These are phyloP conservation scores for Enteromius afrohamiltoni DNA, from an alignment of 2,797 vertebrate genomes.

Conservation along the genomic window DNA sequence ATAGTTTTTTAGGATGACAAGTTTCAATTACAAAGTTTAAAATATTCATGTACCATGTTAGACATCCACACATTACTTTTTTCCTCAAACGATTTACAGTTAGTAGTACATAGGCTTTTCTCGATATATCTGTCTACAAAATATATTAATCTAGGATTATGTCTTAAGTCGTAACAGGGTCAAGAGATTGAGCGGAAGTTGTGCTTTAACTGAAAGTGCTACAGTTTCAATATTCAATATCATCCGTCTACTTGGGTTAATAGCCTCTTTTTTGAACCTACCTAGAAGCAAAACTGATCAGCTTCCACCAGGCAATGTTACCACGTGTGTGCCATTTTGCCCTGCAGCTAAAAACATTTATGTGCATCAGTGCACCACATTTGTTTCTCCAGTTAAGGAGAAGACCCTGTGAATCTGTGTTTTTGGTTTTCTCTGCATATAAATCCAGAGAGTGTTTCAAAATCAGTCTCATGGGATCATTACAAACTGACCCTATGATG, in stretches of 20 bases:
- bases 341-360: conserved; percentile 62
- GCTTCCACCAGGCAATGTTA: not conserved
- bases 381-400: conserved; percentile 55
- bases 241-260: not conserved
- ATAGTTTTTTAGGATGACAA: conserved; percentile 61
- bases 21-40: conserved; percentile 61
- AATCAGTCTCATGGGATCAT: conserved; percentile 18
- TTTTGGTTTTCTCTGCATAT: conserved; percentile 72
- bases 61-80: conserved; percentile 58
- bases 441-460: conserved; percentile 42
- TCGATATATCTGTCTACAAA: conserved; percentile 62
- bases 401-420: conserved; percentile 67
- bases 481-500: not conserved
- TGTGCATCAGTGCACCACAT: conserved; percentile 51
- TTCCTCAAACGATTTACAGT: conserved; percentile 51
- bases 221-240: conserved; percentile 54
- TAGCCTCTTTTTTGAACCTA: not conserved
- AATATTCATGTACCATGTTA: conserved; percentile 68
- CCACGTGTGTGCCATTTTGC: not conserved
- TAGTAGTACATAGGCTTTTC: conserved; percentile 59
- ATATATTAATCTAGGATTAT: conserved; percentile 57
- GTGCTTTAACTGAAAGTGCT: conserved; percentile 78
- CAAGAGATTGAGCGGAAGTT: conserved; percentile 66
- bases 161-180: conserved; percentile 53
- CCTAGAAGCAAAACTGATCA: not conserved